Percentiles rank a stretch among this genome's conserved stretches.
Conservation (phyloP, 1,140 invertebrate species). For the Bombus vancouverensis region DNA sequence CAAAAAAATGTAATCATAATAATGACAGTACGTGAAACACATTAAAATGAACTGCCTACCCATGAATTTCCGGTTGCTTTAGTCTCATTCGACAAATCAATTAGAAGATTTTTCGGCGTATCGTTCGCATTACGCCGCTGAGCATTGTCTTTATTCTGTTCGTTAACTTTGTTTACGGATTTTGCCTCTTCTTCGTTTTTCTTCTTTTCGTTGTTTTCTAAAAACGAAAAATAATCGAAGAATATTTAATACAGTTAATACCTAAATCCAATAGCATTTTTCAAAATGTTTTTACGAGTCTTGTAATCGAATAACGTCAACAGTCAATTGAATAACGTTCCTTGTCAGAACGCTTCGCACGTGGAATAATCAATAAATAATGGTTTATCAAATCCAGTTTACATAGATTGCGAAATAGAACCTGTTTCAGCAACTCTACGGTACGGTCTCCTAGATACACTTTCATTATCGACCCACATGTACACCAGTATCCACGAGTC, state of each 20-base stretch:
- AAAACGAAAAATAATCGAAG: neutral
- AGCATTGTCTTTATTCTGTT: constrained; percentile 54
- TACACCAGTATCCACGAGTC: constrained; percentile 1
- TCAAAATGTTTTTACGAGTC: too few relatives aligned
- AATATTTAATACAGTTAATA: neutral
- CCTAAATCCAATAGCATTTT: neutral
- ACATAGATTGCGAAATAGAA: constrained; percentile 10
- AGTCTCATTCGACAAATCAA: constrained; percentile 75
- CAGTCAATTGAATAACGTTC: neutral
- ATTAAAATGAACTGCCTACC: constrained; percentile 63
- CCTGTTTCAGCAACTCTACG: neutral
- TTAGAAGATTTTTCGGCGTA: constrained; percentile 73
- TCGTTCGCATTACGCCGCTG: constrained; percentile 49
- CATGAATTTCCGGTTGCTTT: constrained; percentile 74
- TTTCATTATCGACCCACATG: constrained; percentile 29
- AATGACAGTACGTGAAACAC: neutral
- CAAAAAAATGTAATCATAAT: too few relatives aligned
- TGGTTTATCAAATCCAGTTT: constrained; percentile 5
- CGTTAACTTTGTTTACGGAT: constrained; percentile 43
- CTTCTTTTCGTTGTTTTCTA: constrained; percentile 63
- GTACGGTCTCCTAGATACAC: constrained; percentile 35
- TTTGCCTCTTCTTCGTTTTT: constrained; percentile 34
- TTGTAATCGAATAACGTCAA: too few relatives aligned
- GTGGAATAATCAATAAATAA: neutral
- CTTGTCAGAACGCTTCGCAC: too few relatives aligned